These are phyloP conservation scores for Spilarctia lutea DNA, from an alignment of 2,888 invertebrate genomes.

Conservation along the genomic window DNA sequence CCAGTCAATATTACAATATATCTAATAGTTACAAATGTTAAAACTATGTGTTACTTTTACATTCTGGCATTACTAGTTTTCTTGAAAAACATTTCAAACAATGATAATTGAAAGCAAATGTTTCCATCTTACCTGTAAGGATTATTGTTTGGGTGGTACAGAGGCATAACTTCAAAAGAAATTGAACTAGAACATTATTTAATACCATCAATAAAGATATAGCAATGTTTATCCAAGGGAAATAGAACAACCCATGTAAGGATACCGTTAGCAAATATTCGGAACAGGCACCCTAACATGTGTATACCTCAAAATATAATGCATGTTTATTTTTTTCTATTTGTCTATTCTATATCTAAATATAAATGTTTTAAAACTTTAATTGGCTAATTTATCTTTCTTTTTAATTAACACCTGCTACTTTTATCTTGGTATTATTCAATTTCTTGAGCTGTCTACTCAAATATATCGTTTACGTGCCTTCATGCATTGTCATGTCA, in stretches of 20 bases:
- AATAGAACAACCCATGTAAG: background rate
- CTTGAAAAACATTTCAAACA: no score
- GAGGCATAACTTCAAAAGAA: no score
- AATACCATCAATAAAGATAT: background rate
- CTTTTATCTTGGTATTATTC: background rate
- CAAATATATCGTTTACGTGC: background rate
- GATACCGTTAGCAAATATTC: background rate
- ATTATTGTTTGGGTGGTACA: no score
- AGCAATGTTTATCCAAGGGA: no score
- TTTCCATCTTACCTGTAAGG: no score
- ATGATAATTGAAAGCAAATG: no score
- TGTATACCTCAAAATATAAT: background rate
- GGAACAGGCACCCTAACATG: background rate
- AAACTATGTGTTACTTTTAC: no score
- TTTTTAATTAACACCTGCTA: conserved; percentile 1
- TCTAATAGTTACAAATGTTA: no score
- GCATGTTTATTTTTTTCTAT: background rate
- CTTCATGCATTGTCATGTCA: background rate
- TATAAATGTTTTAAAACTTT: background rate
- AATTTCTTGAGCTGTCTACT: background rate
- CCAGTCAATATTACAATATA: no score
- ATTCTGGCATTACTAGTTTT: no score
- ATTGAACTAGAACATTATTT: no score
- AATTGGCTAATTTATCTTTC: conserved; percentile 1
- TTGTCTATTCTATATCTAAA: background rate